These are phyloP conservation scores for Cataglyphis albicans DNA, from an alignment of 2,888 invertebrate genomes.

Conservation along the genomic window DNA sequence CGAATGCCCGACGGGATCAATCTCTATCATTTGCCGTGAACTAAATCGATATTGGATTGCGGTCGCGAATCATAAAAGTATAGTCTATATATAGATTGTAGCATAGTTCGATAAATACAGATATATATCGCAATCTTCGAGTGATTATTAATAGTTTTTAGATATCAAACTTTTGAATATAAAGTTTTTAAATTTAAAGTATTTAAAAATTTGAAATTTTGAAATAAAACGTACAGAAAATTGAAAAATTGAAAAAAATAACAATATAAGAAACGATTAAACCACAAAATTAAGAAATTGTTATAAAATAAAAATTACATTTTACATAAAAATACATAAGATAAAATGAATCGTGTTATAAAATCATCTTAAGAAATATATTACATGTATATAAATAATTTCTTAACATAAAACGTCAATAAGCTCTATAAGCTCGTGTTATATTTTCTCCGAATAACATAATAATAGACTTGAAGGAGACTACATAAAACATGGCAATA, in stretches of 20 bases:
- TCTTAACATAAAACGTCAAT: neutral
- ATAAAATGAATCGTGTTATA: neutral
- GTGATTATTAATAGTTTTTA: neutral
- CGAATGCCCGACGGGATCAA: conserved; percentile 34
- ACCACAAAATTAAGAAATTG: neutral
- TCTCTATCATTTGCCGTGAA: conserved; percentile 23
- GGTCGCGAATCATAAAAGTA: neutral
- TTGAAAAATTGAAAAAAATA: neutral
- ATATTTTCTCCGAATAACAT: neutral
- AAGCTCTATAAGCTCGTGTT: neutral
- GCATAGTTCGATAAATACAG: neutral
- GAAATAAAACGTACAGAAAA: neutral
- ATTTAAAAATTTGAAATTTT: neutral
- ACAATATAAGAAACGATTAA: neutral
- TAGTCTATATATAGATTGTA: neutral
- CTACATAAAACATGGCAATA: neutral
- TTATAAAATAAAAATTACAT: neutral
- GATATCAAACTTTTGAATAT: no score
- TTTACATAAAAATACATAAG: neutral
- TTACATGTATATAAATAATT: neutral
- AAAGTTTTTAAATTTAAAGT: neutral
- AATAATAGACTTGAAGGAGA: conserved; percentile 17
- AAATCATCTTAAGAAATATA: neutral
- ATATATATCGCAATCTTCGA: neutral
- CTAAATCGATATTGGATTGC: conserved; percentile 25